Base-by-base conservation (phyloP, 2,113 vertebrate species). In the Apeltes quadracus region DNA sequence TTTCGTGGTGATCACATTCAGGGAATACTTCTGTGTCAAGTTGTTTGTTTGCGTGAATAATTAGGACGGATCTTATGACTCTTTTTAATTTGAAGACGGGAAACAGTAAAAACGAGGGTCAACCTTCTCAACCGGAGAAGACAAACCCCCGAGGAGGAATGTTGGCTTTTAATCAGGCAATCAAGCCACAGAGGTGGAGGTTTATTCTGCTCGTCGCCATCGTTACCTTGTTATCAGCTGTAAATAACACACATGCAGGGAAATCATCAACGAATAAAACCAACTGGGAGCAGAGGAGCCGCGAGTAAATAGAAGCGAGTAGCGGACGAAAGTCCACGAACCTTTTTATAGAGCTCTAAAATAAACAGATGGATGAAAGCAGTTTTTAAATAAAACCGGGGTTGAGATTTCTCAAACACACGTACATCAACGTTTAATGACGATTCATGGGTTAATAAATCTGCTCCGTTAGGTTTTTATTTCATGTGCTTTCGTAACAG, bases 71-170 rank as follows among this genome's bases (percentile, higher is more conserved):
- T 23, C 20, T 16, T 34, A 56, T n/a, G 7, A 14, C 54, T 48
- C 41, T 36, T 48, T 70, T 38, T 48, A 48, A 70, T 48, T 29
- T 48, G 29, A 48, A 44, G 27, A 44, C 48, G 23, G 36, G 65
- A 34, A 56, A 44, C 15, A 48, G 14, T 4, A 13, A 2, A 57
- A 29, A 46, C n/a, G 54, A 46, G 41, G 54, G 36, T 25, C 57
- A 36, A 58, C n/a, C 67, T 22, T 29, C 23, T 36, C 29, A 50
- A 20, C 23, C 39, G 13, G 2, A 53, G 29, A 48, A 0, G 18
- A 48, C n/a, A 48, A 36, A 70, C 61, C 67, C 41, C 22, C n/a
- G n/a, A n/a, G 55, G 0, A 14, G 41, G 1, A 36, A 36, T 39
- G 9, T 34, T 14, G 44, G 11, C 14, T 53, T 22, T 32, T 32